Conservation (phyloP, 2,888 invertebrate genomes). For the Nysson spinosus region DNA sequence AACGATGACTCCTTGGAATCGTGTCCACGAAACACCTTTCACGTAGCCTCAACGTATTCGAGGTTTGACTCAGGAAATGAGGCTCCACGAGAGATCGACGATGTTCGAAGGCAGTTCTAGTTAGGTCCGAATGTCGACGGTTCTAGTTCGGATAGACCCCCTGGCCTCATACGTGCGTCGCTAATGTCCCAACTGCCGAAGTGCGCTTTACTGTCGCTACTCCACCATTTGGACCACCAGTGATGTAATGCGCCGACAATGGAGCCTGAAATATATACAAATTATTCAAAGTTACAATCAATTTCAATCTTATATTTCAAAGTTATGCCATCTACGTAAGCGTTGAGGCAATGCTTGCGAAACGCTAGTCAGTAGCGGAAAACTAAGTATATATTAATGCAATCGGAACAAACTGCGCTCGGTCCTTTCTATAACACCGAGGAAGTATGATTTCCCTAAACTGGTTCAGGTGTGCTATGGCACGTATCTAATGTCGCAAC, state of each 20-base stretch:
- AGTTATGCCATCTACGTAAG: too few relatives aligned
- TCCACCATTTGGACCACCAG: constrained; percentile 79
- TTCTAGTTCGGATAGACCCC: constrained; percentile 72
- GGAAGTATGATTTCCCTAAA: constrained; percentile 9
- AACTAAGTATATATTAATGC: neutral
- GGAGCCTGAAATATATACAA: constrained; percentile 67
- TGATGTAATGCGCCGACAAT: constrained; percentile 75
- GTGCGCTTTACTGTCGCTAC: constrained; percentile 81
- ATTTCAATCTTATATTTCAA: too few relatives aligned
- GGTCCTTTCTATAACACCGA: neutral
- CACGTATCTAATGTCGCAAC: constrained; percentile 39
- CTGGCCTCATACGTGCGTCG: constrained; percentile 82
- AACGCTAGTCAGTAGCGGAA: too few relatives aligned
- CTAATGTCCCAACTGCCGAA: constrained; percentile 79
- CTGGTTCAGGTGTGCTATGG: constrained; percentile 40
- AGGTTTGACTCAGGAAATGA: constrained; percentile 20
- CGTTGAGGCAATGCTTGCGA: too few relatives aligned
- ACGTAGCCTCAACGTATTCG: constrained; percentile 8
- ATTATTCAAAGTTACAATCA: too few relatives aligned
- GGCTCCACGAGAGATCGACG: constrained; percentile 32
- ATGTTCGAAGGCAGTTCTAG: constrained; percentile 41
- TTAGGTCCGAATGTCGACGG: constrained; percentile 58
- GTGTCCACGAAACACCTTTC: constrained; percentile 13
- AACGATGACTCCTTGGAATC: constrained; percentile 9
- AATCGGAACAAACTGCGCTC: constrained; percentile 16